These are phyloP conservation scores for Porphyrio hochstetteri DNA, from an alignment of 2,113 vertebrate species.

Conservation along the genomic window DNA sequence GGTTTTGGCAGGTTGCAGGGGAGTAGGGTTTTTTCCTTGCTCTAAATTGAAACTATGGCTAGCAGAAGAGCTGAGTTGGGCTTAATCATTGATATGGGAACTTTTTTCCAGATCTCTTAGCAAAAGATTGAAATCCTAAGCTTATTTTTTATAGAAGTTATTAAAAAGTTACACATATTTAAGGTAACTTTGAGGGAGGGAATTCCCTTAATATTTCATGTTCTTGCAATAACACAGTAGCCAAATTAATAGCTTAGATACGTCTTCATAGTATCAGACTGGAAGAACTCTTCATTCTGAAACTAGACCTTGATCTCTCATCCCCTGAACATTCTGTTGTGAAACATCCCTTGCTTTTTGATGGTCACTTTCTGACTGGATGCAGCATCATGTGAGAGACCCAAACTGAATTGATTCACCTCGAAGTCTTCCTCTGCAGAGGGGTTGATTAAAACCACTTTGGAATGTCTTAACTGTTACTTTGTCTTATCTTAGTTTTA, in stretches of 20 bases:
- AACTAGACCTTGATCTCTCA: not conserved
- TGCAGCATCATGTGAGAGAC: not conserved
- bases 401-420: not conserved
- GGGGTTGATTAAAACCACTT: not conserved
- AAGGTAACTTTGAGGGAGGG: not conserved
- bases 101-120: not conserved
- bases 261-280: not conserved
- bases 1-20: conserved; percentile 25
- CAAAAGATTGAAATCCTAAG: not conserved
- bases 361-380: not conserved
- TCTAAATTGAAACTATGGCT: not conserved
- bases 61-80: not conserved
- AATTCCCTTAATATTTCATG: not conserved
- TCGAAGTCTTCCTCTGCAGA: not conserved
- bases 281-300: not conserved
- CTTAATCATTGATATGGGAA: not conserved
- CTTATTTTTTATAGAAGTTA: not conserved
- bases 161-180: not conserved
- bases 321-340: not conserved
- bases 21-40: not conserved
- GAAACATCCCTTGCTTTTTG: not conserved
- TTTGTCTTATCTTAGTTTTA: not conserved
- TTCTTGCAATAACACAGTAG: not conserved
- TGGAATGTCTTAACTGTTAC: not conserved
- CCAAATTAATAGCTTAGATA: not conserved